Percentiles rank a stretch among this genome's conserved stretches.
These are phyloP conservation scores for Lithophane leautieri DNA, from an alignment of 2,888 invertebrate species.

Conservation along the genomic window DNA sequence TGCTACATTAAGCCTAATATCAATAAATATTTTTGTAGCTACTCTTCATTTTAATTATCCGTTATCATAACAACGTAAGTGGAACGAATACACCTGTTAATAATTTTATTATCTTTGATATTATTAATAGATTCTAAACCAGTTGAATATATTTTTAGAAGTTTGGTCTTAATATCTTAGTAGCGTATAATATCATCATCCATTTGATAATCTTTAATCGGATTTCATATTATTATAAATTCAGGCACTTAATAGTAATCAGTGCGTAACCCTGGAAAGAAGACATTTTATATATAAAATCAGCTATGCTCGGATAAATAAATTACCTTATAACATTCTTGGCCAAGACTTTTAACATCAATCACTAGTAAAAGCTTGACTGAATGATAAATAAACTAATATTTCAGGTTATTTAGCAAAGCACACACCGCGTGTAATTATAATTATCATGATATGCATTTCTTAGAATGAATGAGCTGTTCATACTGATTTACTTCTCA, in stretches of 20 bases:
- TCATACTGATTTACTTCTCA: slow-evolving; percentile 45
- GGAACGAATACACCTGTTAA: slow-evolving; percentile 39
- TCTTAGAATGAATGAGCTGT: slow-evolving; percentile 49
- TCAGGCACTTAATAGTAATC: slow-evolving; percentile 15
- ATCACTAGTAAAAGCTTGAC: slow-evolving; percentile 54
- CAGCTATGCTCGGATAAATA: slow-evolving; percentile 40
- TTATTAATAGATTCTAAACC: slow-evolving; percentile 26
- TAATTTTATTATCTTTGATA: slow-evolving; percentile 27
- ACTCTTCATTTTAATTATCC: slow-evolving; percentile 63
- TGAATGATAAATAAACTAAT: slow-evolving; percentile 51
- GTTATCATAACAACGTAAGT: slow-evolving; percentile 33
- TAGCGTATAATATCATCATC: background rate
- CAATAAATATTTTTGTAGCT: slow-evolving; percentile 68
- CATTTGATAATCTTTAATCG: background rate
- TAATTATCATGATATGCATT: slow-evolving; percentile 34
- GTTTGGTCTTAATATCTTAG: slow-evolving; percentile 7
- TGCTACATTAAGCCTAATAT: slow-evolving; percentile 75
- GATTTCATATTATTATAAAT: slow-evolving; percentile 11
- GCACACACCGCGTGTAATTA: slow-evolving; percentile 34
- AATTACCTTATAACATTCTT: slow-evolving; percentile 59
- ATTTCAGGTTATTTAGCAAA: slow-evolving; percentile 40
- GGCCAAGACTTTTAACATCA: slow-evolving; percentile 43
- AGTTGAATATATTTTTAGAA: slow-evolving; percentile 33
- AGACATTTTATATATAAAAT: slow-evolving; percentile 37
- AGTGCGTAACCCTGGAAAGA: slow-evolving; percentile 35